These are phyloP conservation scores for Panthera uncia DNA, from an alignment of 2,113 vertebrate genomes.

Conservation along the genomic window DNA sequence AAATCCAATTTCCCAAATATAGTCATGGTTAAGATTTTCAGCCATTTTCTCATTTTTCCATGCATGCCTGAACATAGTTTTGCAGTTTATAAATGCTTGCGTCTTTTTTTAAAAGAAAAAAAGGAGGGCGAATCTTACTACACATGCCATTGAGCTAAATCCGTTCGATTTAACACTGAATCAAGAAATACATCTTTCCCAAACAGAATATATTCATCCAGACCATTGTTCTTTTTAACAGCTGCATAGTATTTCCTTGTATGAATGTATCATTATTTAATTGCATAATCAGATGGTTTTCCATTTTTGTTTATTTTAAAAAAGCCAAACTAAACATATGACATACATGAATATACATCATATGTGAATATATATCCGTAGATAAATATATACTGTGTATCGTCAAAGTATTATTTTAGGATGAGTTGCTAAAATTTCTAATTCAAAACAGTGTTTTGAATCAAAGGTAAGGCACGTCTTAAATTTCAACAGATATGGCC, in stretches of 20 bases:
- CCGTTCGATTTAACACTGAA: not conserved
- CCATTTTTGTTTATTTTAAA: not conserved
- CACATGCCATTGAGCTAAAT: not conserved
- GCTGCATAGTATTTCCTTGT: not conserved
- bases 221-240: slow-evolving; percentile 26
- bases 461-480: slow-evolving; percentile 29
- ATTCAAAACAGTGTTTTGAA: not conserved
- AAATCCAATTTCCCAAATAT: not conserved
- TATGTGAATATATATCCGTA: not conserved
- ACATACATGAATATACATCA: not conserved
- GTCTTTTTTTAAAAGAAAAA: not conserved
- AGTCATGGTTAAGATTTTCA: not conserved
- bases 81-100: not conserved
- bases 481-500: not conserved
- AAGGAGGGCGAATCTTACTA: not conserved
- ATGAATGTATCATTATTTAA: not conserved
- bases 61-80: not conserved
- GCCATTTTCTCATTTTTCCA: not conserved
- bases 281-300: not conserved
- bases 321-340: not conserved
- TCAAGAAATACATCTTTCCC: not conserved
- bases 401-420: slow-evolving; percentile 25
- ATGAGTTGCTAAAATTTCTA: slow-evolving; percentile 38
- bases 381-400: not conserved
- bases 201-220: not conserved